Evolutionary conservation across 2,113 vertebrate genomes (phyloP).

Genomic region (Melierax canorus): DNA sequence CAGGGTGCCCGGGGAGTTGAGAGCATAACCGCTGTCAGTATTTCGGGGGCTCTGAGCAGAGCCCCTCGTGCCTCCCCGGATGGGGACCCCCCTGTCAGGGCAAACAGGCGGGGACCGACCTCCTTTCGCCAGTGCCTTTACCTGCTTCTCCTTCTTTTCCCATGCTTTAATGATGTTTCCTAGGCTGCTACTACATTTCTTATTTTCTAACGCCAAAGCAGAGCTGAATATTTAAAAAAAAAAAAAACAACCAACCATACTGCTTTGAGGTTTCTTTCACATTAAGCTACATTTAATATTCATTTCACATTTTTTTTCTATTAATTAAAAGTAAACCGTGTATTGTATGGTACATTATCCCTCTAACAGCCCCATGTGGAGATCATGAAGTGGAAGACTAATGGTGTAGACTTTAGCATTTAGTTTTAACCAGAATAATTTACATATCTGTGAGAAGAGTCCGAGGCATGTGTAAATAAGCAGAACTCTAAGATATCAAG

Average conservation of each 20-base stretch:
- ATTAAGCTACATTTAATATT: constrained; percentile 98
- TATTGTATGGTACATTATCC: constrained; percentile 99
- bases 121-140: background rate
- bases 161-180: background rate
- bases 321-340: constrained; percentile 99
- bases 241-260: constrained; percentile 65
- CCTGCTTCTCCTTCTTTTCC: background rate
- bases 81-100: background rate
- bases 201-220: constrained; percentile 69
- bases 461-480: constrained; percentile 94
- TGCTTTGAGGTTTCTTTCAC: constrained; percentile 83
- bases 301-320: constrained; percentile 93
- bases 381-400: constrained; percentile 99
- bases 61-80: background rate
- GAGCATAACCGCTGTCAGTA: background rate
- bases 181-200: background rate
- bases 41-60: background rate
- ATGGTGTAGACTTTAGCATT: constrained; percentile 99
- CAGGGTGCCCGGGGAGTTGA: background rate
- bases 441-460: constrained; percentile 93
- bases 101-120: background rate
- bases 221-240: constrained; percentile 68
- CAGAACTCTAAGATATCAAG: constrained; percentile 82
- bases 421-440: constrained; percentile 93
- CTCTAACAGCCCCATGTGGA: constrained; percentile 99